phyloP scores from a whole-genome alignment of 2,797 vertebrate genomes.

The Hirundo rustica region DNA sequence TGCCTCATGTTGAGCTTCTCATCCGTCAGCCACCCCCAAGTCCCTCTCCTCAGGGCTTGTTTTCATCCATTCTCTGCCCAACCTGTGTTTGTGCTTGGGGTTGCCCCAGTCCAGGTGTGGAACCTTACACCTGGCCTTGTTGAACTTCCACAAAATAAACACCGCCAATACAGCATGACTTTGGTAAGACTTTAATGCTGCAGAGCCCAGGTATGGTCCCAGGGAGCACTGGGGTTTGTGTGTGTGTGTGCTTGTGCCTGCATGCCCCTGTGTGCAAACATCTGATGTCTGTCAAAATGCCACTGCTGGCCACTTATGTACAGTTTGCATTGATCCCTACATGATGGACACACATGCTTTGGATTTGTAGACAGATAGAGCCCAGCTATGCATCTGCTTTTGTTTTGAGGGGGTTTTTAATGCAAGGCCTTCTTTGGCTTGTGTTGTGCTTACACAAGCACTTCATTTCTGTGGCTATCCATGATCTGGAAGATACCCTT shows the following conservation, averaged over 20 bases:
- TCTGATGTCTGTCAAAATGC: background rate
- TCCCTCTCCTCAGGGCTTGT: background rate
- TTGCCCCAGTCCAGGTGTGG: background rate
- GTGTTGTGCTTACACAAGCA: background rate
- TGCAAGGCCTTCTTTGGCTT: background rate
- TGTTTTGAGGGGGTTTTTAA: background rate
- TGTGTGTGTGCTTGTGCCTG: background rate
- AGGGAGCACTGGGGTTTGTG: background rate
- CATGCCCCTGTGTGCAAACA: background rate
- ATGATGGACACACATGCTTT: background rate
- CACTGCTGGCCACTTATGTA: fast-evolving
- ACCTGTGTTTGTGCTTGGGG: background rate
- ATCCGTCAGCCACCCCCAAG: background rate
- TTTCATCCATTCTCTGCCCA: background rate
- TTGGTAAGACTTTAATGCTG: background rate
- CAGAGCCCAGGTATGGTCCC: background rate
- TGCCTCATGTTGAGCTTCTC: background rate
- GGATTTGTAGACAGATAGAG: background rate
- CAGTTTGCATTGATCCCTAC: background rate
- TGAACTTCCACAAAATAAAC: background rate
- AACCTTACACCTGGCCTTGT: background rate
- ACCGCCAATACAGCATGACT: background rate
- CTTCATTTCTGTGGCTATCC: background rate
- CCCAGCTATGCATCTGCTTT: background rate
- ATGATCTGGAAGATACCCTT: background rate